Conservation (phyloP, 1,140 invertebrate genomes). For the Homalodisca vitripennis region DNA sequence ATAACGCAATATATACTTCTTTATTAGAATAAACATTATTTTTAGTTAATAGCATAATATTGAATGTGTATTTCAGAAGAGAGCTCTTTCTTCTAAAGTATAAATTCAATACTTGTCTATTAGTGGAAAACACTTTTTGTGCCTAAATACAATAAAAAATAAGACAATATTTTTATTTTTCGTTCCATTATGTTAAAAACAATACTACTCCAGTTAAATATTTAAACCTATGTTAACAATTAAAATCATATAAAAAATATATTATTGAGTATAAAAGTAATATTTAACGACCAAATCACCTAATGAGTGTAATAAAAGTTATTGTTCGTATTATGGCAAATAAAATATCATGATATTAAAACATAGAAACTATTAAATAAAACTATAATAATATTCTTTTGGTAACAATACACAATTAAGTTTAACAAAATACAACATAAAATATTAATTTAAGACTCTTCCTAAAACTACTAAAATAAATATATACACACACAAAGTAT, state of each 20-base stretch:
- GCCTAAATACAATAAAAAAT: background rate
- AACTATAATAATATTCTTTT: constrained; percentile 2
- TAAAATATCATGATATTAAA: background rate
- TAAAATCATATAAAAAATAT: background rate
- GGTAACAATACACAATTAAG: background rate
- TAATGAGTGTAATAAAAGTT: background rate
- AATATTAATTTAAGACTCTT: background rate
- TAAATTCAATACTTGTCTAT: background rate
- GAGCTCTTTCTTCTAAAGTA: constrained; percentile 28
- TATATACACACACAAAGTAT: background rate
- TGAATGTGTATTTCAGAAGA: constrained; percentile 25
- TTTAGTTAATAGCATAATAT: background rate
- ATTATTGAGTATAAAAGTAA: background rate
- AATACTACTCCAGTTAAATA: background rate
- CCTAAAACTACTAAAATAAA: background rate
- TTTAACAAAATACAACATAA: background rate
- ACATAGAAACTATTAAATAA: background rate
- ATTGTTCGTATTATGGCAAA: background rate
- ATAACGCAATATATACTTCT: background rate
- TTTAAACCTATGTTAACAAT: background rate
- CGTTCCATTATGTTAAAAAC: background rate
- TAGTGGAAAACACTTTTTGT: background rate
- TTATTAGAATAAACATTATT: background rate
- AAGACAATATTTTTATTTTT: background rate
- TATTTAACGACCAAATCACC: background rate